Conservation (phyloP, 2,113 vertebrate genomes). For the Triplophysa dalaica region DNA sequence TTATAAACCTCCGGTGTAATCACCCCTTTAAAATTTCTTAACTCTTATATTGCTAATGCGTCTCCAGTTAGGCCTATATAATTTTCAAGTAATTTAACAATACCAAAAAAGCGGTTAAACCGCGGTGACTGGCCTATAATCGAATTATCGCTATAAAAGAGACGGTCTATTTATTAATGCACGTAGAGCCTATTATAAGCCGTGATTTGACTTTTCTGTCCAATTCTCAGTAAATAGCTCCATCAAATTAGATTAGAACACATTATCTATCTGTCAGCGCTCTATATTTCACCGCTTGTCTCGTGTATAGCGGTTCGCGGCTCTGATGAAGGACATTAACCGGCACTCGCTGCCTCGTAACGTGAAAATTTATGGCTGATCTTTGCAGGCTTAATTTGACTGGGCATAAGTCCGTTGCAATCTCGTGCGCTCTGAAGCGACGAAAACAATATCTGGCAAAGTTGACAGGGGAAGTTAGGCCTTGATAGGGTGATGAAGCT, state of each 20-base stretch:
- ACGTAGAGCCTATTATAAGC: constrained; percentile 1
- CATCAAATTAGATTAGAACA: constrained; percentile 38
- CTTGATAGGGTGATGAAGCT: constrained; percentile 45
- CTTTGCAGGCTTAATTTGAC: constrained; percentile 38
- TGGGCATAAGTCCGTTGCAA: constrained; percentile 43
- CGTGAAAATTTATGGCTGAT: constrained; percentile 39
- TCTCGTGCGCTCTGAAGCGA: constrained; percentile 57
- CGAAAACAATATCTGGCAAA: constrained; percentile 54
- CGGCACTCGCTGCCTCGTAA: not conserved
- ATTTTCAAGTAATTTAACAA: constrained; percentile 35
- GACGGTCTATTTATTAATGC: constrained; percentile 18
- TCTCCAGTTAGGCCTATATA: not conserved
- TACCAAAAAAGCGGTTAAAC: constrained; percentile 20
- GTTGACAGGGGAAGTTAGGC: constrained; percentile 60
- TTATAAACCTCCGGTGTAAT: constrained; percentile 13
- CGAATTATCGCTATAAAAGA: constrained; percentile 22
- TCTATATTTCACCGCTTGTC: not conserved
- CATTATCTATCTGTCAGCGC: constrained; percentile 28
- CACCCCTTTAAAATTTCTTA: constrained; percentile 12
- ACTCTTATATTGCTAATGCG: not conserved
- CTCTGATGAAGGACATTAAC: constrained; percentile 19
- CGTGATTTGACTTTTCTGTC: constrained; percentile 30
- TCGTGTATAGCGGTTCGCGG: not conserved
- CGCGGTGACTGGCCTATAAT: constrained; percentile 18
- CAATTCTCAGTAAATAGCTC: constrained; percentile 16